These are phyloP conservation scores for Pseudococcus viburni DNA, from an alignment of 2,888 invertebrate species.

Conservation along the genomic window DNA sequence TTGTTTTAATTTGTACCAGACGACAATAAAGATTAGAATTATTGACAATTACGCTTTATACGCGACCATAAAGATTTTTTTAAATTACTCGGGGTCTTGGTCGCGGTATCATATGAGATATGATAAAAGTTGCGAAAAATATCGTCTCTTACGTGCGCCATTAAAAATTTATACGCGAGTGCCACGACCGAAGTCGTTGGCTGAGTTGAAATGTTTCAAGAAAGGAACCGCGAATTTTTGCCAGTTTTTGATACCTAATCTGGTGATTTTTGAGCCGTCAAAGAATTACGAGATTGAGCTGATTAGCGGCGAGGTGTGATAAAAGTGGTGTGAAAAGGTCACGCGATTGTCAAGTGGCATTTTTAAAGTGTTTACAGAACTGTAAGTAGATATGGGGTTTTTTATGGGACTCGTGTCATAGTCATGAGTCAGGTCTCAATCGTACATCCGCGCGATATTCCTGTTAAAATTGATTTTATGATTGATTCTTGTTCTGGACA, in stretches of 20 bases:
- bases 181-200: not conserved
- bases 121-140: conserved; percentile 54
- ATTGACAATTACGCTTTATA: conserved; percentile 52
- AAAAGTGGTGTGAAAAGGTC: not conserved
- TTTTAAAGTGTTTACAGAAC: not conserved
- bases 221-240: not conserved
- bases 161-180: not conserved
- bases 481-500: too few relatives aligned
- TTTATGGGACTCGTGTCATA: too few relatives aligned
- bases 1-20: conserved; percentile 46
- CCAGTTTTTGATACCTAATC: not conserved
- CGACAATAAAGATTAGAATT: conserved; percentile 53
- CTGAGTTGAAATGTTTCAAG: not conserved
- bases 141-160: conserved; percentile 39
- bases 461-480: too few relatives aligned
- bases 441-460: too few relatives aligned
- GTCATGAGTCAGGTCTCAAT: too few relatives aligned
- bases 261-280: not conserved
- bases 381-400: too few relatives aligned
- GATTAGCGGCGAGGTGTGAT: not conserved
- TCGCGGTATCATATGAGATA: not conserved
- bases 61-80: conserved; percentile 48
- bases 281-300: not conserved
- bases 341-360: not conserved
- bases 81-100: conserved; percentile 5